Percentiles rank a stretch among this genome's conserved stretches.
These are phyloP conservation scores for Venturia canescens DNA, from an alignment of 1,140 invertebrate genomes.

Conservation along the genomic window DNA sequence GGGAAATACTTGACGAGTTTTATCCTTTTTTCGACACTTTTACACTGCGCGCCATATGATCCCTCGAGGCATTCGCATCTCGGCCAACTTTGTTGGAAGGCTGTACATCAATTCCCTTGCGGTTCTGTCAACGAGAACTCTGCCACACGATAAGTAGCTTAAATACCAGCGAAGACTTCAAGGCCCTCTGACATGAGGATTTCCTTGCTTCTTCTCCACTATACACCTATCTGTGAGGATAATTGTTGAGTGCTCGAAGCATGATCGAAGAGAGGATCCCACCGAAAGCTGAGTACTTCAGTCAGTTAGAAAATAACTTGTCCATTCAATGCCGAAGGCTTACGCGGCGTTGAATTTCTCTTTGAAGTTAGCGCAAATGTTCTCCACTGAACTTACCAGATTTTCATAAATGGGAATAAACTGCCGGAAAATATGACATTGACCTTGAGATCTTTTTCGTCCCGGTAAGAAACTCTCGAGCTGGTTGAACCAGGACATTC, in stretches of 20 bases:
- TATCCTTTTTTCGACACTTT: too few relatives aligned
- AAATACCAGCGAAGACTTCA: conserved; percentile 22
- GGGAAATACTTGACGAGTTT: too few relatives aligned
- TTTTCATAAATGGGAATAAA: too few relatives aligned
- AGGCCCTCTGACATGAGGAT: conserved; percentile 16
- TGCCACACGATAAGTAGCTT: conserved; percentile 33
- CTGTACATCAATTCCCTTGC: conserved; percentile 32
- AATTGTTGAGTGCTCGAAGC: neutral
- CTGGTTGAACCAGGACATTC: neutral
- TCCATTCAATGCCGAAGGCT: conserved; percentile 5
- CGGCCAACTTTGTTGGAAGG: neutral
- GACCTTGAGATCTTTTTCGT: too few relatives aligned
- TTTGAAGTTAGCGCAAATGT: neutral
- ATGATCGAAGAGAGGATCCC: conserved; percentile 21
- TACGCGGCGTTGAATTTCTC: neutral
- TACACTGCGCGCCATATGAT: too few relatives aligned
- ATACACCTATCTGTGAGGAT: neutral
- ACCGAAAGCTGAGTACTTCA: neutral
- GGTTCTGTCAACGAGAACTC: conserved; percentile 6
- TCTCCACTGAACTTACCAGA: too few relatives aligned
- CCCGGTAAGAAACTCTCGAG: too few relatives aligned
- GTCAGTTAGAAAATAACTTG: neutral
- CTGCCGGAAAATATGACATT: too few relatives aligned
- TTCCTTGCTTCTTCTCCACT: conserved; percentile 2
- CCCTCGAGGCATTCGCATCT: neutral